These are phyloP conservation scores for Hemicrepidius hirtus DNA, from an alignment of 2,888 invertebrate genomes.

Conservation along the genomic window DNA sequence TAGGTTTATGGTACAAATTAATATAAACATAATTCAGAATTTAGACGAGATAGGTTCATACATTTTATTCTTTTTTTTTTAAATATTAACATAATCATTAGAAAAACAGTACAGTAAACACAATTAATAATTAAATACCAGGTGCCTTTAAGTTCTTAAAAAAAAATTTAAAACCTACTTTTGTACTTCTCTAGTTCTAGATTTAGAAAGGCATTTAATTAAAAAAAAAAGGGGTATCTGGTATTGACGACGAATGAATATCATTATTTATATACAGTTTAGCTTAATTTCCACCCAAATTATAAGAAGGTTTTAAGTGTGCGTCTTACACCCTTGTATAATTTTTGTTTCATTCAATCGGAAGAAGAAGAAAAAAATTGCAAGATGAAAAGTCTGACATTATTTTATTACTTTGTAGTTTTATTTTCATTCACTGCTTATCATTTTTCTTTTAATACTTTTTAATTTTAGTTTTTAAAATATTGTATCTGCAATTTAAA, in stretches of 20 bases:
- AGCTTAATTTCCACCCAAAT: too few species aligned
- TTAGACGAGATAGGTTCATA: constrained; percentile 5
- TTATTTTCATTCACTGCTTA: constrained; percentile 1
- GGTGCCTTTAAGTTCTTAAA: constrained; percentile 15
- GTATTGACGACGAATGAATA: too few species aligned
- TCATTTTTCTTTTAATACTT: not conserved
- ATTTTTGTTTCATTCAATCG: too few species aligned
- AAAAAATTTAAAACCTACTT: constrained; percentile 1
- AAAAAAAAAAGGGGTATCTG: constrained; percentile 16
- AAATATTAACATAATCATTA: constrained; percentile 22
- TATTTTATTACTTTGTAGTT: not conserved
- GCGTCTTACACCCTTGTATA: too few species aligned
- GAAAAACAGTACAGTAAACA: not conserved
- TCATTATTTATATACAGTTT: too few species aligned
- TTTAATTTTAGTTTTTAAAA: not conserved
- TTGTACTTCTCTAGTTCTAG: not conserved
- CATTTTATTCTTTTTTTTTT: constrained; percentile 9
- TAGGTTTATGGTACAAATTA: constrained; percentile 49
- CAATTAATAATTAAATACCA: not conserved
- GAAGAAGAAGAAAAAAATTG: not conserved
- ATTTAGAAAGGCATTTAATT: too few species aligned
- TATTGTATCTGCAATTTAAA: not conserved
- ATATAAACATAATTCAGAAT: constrained; percentile 10
- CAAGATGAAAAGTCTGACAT: not conserved
- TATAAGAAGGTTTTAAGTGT: too few species aligned